A percentile compares a stretch with the other conserved stretches of the same genome.
Evolutionary conservation across 2,888 invertebrate genomes (phyloP).

Genomic region (Mythimna lalbum): DNA sequence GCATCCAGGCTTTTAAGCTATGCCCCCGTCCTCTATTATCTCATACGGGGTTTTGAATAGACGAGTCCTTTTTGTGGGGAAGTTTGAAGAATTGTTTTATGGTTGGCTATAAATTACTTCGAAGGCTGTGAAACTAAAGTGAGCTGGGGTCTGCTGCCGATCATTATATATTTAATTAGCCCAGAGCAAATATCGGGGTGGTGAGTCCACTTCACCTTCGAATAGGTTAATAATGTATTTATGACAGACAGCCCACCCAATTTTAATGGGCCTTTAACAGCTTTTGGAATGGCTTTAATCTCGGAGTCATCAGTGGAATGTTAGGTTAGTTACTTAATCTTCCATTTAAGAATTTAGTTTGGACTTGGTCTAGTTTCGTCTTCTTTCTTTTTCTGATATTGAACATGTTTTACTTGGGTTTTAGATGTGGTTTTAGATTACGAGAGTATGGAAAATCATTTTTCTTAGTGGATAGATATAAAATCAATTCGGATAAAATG

Average conservation of each 20-base stretch:
- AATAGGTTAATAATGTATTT: slow-evolving; percentile 64
- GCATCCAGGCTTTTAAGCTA: slow-evolving; percentile 87
- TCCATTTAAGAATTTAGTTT: slow-evolving; percentile 16
- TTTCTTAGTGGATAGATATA: too few species aligned
- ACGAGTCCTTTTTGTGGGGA: slow-evolving; percentile 84
- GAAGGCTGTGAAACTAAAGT: slow-evolving; percentile 70
- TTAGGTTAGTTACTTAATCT: slow-evolving; percentile 28
- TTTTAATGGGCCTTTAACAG: slow-evolving; percentile 52
- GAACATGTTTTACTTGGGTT: not conserved
- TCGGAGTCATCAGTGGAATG: slow-evolving; percentile 37
- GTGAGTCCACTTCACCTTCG: slow-evolving; percentile 52
- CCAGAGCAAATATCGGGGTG: slow-evolving; percentile 63
- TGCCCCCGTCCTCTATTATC: slow-evolving; percentile 86
- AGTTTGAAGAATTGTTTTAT: slow-evolving; percentile 89
- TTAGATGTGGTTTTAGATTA: too few species aligned
- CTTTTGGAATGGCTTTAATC: slow-evolving; percentile 48
- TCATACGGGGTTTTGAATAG: slow-evolving; percentile 85
- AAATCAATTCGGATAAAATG: too few species aligned
- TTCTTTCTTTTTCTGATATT: not conserved
- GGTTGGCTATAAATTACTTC: slow-evolving; percentile 84
- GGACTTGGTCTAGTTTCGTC: not conserved
- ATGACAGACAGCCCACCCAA: slow-evolving; percentile 62
- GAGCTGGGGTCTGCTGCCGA: slow-evolving; percentile 71
- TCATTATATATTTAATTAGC: slow-evolving; percentile 78
- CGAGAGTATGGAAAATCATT: too few species aligned